These are phyloP conservation scores for Leptopilina boulardi DNA, from an alignment of 1,140 invertebrate species.

Conservation along the genomic window DNA sequence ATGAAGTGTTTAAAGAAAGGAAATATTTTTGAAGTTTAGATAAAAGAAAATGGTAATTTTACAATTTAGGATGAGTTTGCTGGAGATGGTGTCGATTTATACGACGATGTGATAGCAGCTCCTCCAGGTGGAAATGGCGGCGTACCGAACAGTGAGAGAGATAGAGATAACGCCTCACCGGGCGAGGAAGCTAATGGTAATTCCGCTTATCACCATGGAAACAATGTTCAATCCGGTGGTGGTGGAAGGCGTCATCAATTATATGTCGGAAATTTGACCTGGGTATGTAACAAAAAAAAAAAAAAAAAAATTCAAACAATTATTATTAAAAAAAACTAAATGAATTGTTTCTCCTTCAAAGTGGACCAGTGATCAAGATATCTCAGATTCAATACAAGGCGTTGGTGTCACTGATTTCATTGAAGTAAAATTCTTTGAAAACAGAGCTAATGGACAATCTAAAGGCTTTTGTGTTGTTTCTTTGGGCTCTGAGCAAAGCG, in stretches of 20 bases:
- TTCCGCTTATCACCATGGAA: constrained; percentile 80
- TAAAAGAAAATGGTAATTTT: no score
- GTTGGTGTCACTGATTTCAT: constrained; percentile 95
- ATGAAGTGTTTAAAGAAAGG: not conserved
- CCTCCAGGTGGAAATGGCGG: constrained; percentile 74
- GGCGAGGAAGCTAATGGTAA: constrained; percentile 84
- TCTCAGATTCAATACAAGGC: constrained; percentile 89
- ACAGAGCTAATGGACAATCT: constrained; percentile 98
- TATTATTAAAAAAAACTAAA: not conserved
- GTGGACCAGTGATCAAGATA: constrained; percentile 99
- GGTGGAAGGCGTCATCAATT: constrained; percentile 89
- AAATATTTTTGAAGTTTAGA: no score
- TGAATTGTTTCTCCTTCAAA: constrained; percentile 64
- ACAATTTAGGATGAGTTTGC: constrained; percentile 86
- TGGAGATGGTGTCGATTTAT: constrained; percentile 92
- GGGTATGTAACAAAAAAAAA: constrained; percentile 75
- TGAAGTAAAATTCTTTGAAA: constrained; percentile 99
- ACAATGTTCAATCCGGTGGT: constrained; percentile 83
- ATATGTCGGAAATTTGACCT: constrained; percentile 96
- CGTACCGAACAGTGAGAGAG: constrained; percentile 66
- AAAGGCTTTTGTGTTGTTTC: constrained; percentile 98
- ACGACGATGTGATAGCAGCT: constrained; percentile 95
- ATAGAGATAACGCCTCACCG: constrained; percentile 67
- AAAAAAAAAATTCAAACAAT: no score
- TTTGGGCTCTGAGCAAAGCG: constrained; percentile 93